Evolutionary conservation across 2,113 vertebrate genomes (phyloP).

Genomic region (Cranoglanis bouderius): DNA sequence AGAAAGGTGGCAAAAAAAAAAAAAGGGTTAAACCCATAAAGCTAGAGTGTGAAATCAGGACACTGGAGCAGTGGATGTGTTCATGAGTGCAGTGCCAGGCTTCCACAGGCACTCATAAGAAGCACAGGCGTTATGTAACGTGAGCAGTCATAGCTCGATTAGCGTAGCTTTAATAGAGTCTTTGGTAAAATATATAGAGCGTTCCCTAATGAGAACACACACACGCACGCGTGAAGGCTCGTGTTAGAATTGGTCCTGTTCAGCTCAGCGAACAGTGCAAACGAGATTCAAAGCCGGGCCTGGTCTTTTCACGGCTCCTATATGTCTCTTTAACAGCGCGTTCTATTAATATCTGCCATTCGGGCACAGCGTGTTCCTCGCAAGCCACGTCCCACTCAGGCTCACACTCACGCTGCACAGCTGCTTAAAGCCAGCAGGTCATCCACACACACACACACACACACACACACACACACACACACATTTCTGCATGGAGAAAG

Average conservation of each 20-base stretch:
- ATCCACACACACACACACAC: neutral
- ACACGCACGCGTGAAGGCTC: neutral
- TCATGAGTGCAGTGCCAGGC: conserved; percentile 27
- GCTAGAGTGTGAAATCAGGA: neutral
- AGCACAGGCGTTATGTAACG: conserved; percentile 42
- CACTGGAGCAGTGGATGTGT: conserved; percentile 15
- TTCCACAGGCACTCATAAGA: conserved; percentile 32
- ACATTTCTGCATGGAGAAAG: neutral
- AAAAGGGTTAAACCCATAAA: neutral
- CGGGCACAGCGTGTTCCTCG: conserved; percentile 67
- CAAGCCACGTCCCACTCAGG: conserved; percentile 53
- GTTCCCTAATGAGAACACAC: neutral
- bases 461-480: neutral
- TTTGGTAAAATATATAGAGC: conserved; percentile 16
- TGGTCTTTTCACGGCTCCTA: conserved; percentile 42
- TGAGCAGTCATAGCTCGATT: neutral
- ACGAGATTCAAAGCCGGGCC: neutral
- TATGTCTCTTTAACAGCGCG: conserved; percentile 59
- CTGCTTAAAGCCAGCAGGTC: neutral
- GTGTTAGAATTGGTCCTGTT: neutral
- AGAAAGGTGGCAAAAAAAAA: neutral
- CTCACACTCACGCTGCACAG: neutral
- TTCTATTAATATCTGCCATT: conserved; percentile 69
- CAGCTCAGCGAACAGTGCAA: neutral
- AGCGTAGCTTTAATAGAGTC: neutral